These are phyloP conservation scores for Orchestia grillus DNA, from an alignment of 1,140 invertebrate species.

Conservation along the genomic window DNA sequence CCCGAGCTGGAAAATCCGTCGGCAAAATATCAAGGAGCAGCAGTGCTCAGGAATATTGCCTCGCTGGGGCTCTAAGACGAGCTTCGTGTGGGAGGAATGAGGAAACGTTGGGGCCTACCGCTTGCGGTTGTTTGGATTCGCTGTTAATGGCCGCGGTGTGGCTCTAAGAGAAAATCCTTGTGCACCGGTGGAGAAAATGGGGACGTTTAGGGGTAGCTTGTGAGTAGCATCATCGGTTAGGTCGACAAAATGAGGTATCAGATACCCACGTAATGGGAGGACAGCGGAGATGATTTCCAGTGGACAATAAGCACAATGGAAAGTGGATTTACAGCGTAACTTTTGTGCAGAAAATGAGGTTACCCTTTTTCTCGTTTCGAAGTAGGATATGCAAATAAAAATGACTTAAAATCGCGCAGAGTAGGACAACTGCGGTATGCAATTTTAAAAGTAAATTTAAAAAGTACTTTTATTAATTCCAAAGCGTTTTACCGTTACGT, in stretches of 20 bases:
- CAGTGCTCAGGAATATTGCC: conserved; percentile 34
- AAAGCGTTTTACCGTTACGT: too few species aligned
- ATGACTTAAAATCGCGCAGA: too few species aligned
- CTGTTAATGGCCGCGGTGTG: background rate
- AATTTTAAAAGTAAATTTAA: too few species aligned
- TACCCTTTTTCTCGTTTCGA: background rate
- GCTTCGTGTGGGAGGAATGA: background rate
- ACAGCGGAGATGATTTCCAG: background rate
- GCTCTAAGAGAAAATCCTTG: background rate
- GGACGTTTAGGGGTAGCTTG: background rate
- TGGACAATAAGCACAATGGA: background rate
- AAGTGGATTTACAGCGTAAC: background rate
- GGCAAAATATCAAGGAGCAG: background rate
- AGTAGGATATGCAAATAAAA: background rate
- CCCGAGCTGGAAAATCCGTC: background rate
- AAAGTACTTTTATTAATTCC: too few species aligned
- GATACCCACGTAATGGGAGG: background rate
- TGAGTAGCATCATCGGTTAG: background rate
- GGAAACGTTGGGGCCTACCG: background rate
- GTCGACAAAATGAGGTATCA: background rate
- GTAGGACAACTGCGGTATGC: too few species aligned
- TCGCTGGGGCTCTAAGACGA: background rate
- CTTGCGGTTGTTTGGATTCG: background rate
- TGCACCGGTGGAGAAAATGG: background rate
- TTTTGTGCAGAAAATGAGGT: background rate